Base-by-base conservation (phyloP, 1,140 invertebrate species). In the Tetramorium parvispinum region DNA sequence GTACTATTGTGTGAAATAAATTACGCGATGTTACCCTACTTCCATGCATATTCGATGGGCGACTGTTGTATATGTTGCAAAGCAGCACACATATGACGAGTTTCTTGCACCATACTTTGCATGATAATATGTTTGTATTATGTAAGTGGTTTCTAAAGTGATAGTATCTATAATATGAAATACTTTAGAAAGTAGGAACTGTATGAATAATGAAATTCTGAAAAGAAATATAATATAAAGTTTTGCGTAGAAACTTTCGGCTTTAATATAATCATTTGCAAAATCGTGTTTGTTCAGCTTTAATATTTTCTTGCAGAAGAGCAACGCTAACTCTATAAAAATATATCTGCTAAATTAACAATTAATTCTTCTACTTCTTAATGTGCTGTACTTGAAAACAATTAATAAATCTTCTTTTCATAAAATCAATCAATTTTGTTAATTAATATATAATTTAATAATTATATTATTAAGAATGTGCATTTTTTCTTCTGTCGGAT, bases 121-220 rank as follows among this genome's bases (percentile, higher is more conserved):
- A 82, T 71, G 24, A 18, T 82, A 82, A 82, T 82, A 82, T 70
- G 78, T 82, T 82, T 82, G 65, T 59, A 82, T 82, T 82, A 70
- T 70, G 65, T 82, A 82, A 82, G 65, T 82, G 65, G 51, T 70
- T 68, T 82, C 37, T 70, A 51, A 63, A 49, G 68, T 46, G 65
- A 70, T 70, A 53, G 16, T 70, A 79, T 46, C 27, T 66, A 57
- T 18, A 57, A 71, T 71, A 46, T 63, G 16, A 70, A 82, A 82
- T 70, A 82, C n/a, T 81, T 46, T 1, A 43, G 21, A 21, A 61
- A 71, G 77, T 24, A 63, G n/a, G 16, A 59, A 57, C 21, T 53
- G 43, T 82, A 57, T 71, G 40, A 82, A 82, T 82, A 82, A 57
- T 71, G 18, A 82, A 82, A 82, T 49, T 70, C 37, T 70, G 18